Conservation (phyloP, 2,113 vertebrate genomes). For the Cyanoramphus novaezelandiae region DNA sequence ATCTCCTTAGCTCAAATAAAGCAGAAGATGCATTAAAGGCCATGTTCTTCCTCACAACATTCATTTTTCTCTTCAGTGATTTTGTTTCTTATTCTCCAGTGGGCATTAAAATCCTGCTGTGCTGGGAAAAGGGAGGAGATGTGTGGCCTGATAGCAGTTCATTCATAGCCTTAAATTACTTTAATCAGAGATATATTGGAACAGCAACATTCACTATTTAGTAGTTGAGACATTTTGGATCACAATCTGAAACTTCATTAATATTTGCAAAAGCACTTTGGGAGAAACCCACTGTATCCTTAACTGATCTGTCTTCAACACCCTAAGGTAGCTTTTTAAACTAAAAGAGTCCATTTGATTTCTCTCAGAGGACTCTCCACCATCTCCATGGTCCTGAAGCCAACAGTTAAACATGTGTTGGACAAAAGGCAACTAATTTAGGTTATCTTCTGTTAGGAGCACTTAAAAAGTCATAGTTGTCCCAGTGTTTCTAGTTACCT, state of each 20-base stretch:
- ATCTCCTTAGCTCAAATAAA: neutral
- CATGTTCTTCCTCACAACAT: neutral
- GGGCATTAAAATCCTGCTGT: neutral
- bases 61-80: neutral
- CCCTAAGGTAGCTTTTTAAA: conserved; percentile 43
- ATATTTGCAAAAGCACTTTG: neutral
- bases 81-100: neutral
- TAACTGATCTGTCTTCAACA: conserved; percentile 59
- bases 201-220: neutral
- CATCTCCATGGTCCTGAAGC: conserved; percentile 10
- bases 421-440: neutral
- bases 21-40: neutral
- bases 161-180: neutral
- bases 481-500: neutral
- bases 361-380: neutral
- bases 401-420: neutral
- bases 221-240: neutral
- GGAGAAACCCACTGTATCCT: neutral
- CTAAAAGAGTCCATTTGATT: neutral
- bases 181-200: neutral
- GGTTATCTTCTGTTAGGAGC: neutral
- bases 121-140: neutral
- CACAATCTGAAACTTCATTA: neutral
- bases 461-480: neutral
- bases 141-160: neutral